Evolutionary conservation across 2,113 vertebrate species (phyloP), one percentile per base, ranked within the genome.

Genomic region (Arothron firmamentum): DNA sequence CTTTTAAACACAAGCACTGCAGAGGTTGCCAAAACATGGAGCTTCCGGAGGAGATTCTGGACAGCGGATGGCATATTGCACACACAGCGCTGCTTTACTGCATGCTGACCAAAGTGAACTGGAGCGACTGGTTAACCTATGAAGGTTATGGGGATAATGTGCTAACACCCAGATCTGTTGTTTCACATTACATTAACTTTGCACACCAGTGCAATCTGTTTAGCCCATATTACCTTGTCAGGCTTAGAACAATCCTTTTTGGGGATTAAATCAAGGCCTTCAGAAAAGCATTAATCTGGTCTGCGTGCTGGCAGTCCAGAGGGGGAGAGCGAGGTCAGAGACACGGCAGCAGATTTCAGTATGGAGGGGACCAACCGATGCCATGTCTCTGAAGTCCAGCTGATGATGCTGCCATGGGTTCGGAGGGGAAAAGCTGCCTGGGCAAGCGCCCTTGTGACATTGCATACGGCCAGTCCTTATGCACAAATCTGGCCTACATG

Each of bases 171-270:
- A 71, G 85, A 83, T 83, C 82, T 85, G 72, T 67, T 73, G 87
- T 41, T 50, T 87, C 77, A 62, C 74, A 79, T 89, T 88, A 88
- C 88, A 83, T 59, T 23, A 66, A 59, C 70, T 75, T 73, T 67
- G 79, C 70, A 62, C 52, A 67, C 60, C 69, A 42, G 63, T 51
- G 59, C 79, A 88, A 87, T 89, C 82, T 82, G 82, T 83, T 87
- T 79, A 85, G 84, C 67, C 75, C 72, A 68, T 79, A 87, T 86
- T 85, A 87, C 80, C 78, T 81, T 65, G 78, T 79, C 78, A 56
- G 81, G 83, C 69, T 86, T 81, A 88, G 70, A 82, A 88, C 88
- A 87, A 89, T 80, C 87, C 83, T 77, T 85, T 82, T 75, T 77
- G 59, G 59, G 89, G 86, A 89, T 90, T 88, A 89, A 78, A 75